Evolutionary conservation across 2,113 vertebrate species (phyloP).

Genomic region (Crotalus helleri): DNA sequence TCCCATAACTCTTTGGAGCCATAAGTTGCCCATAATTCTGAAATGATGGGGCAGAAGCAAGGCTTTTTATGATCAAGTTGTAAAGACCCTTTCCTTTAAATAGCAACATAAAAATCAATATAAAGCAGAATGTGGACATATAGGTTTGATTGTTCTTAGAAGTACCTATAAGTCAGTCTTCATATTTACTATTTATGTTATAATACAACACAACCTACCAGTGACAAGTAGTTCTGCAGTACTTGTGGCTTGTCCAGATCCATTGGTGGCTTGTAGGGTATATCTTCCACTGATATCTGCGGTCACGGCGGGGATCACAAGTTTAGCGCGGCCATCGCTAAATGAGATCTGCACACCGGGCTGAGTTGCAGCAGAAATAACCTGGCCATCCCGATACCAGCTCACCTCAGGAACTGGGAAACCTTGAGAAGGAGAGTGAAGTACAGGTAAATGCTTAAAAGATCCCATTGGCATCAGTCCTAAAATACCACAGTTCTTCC

Average conservation of each 20-base stretch:
- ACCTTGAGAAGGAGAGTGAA: slow-evolving; percentile 68
- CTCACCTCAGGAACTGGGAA: slow-evolving; percentile 99
- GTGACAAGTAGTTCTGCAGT: slow-evolving; percentile 96
- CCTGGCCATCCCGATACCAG: slow-evolving; percentile 99
- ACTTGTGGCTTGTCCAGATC: slow-evolving; percentile 95
- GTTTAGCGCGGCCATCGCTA: slow-evolving; percentile 96
- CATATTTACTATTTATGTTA: background rate
- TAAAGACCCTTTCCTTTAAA: background rate
- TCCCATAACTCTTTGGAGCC: background rate
- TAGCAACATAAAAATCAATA: background rate
- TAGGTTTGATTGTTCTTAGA: background rate
- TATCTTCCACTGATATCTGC: slow-evolving; percentile 90
- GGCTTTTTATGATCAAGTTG: background rate
- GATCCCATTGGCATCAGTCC: background rate
- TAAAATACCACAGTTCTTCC: background rate
- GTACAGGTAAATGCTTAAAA: background rate
- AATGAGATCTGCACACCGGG: slow-evolving; percentile 96
- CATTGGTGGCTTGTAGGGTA: slow-evolving; percentile 94
- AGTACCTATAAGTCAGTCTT: background rate
- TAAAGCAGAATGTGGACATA: background rate
- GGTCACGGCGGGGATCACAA: slow-evolving; percentile 89
- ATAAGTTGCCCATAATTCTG: background rate
- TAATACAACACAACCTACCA: slow-evolving; percentile 65
- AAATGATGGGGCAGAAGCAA: background rate
- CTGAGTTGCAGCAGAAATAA: slow-evolving; percentile 87